Base-by-base conservation (phyloP, 2,888 invertebrate genomes). In the Drosophila emarginata region DNA sequence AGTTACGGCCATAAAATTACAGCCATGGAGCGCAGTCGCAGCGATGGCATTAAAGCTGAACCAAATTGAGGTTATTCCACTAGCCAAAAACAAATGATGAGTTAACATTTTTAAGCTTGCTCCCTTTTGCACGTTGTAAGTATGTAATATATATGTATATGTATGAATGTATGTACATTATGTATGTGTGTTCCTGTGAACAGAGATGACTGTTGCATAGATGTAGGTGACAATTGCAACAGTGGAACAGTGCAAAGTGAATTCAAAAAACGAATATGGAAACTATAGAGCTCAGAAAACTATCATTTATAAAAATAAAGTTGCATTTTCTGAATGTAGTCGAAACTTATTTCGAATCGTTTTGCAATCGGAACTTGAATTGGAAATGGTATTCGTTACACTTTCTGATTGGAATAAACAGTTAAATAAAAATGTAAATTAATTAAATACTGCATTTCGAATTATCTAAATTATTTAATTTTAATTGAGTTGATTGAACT, bases 1-100 rank as follows among this genome's bases (percentile, higher is more conserved):
- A 51, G 69, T 76, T 72, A 64, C 67, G 78, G 62, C 63, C 65
- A 62, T 68, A 32, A 12, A 75, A 57, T 84, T 88, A 87, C 64
- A 71, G 77, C 80, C 83, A 77, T 78, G 68, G 28, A 69, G 77
- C 88, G 82, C 86, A 82, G 83, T 78, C 87, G 79, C 81, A 54
- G 54, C 36, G 32, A 18, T 15, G 36, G 54, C 54, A 28, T 18
- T 54, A 36, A 75, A 76, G 78, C 74, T 82, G 80, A 88, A 75
- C 87, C 75, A 63, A 89, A 84, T 80, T 88, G 87, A 86, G 84
- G 84, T 84, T 84, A 89, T 74, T 57, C 86, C 89, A 79, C 64
- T 61, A 68, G 52, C 69, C 84, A 74, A 74, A 67, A 54, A 72
- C 45, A 45, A 45, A 45, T 45, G 80, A 89, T 89, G 89, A 84